Evolutionary conservation across 2,113 vertebrate genomes (phyloP), one percentile per base, ranked within the genome.

Genomic region (Chionis minor): DNA sequence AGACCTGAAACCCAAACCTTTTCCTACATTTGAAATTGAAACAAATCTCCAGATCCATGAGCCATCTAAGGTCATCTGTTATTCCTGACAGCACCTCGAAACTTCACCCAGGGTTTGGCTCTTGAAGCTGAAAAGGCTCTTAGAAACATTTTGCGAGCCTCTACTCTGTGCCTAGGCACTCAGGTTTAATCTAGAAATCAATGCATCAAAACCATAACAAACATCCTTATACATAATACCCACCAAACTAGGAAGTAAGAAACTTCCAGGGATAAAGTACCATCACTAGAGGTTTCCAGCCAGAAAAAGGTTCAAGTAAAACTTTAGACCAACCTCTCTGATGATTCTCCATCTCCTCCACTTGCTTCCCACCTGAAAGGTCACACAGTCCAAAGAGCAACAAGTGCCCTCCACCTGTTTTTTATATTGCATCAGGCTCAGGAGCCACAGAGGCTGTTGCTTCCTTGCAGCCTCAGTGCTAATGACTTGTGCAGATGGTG

Each of bases 391-490:
- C 10, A 59, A 81, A 72, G 4, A 63, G 4, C 1, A 74, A 0
- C 1, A 49, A 30, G 0, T 1, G 0, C 5, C 4, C 15, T 78
- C 40, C 30, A 9, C 27, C 52, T 72, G 58, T 26, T 56, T 71
- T 87, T 88, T 12, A 30, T 74, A 52, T 7, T 30, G 8, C 33
- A 65, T 54, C 26, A 21, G 5, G 38, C 61, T 74, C 33, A 65
- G 61, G 16, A 42, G 44, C 26, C 38, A 30, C 13, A 27, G 26
- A 56, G 23, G 55, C 40, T 1, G 0, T 27, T 40, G 23, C 18
- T 32, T 69, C 32, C 62, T 9, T 3, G 38, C 26, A 70, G 72
- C 38, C 35, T 73, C 26, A 15, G 21, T 11, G 44, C 23, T 71
- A 49, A 44, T 1, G 15, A 78, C 35, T 8, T 35, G 28, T 45